Evolutionary conservation across 2,797 vertebrate species (phyloP).

Genomic region (Xenopus petersii): DNA sequence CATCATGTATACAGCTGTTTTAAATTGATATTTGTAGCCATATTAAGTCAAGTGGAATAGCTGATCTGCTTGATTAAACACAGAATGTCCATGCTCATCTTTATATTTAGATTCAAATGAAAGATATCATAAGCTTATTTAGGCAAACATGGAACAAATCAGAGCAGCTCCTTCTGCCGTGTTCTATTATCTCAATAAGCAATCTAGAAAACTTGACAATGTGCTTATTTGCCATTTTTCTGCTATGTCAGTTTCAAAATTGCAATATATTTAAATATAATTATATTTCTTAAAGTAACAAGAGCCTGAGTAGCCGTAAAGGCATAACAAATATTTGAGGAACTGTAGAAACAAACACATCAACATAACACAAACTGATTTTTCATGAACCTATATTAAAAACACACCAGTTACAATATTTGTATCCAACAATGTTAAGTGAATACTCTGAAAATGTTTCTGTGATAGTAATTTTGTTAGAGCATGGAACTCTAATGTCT

Average conservation of each 20-base stretch:
- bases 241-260: constrained; percentile 40
- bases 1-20: constrained; percentile 17
- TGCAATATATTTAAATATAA: constrained; percentile 30
- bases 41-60: constrained; percentile 33
- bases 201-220: constrained; percentile 36
- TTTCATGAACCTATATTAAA: too few relatives aligned
- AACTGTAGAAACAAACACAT: too few relatives aligned
- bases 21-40: constrained; percentile 12
- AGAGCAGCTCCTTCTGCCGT: constrained; percentile 34
- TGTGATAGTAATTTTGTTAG: too few relatives aligned
- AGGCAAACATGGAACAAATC: constrained; percentile 40
- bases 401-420: too few relatives aligned
- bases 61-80: constrained; percentile 35
- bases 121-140: constrained; percentile 37
- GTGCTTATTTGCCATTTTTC: constrained; percentile 42
- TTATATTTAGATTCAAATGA: constrained; percentile 30
- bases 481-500: too few relatives aligned
- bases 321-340: too few relatives aligned
- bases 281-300: constrained; percentile 1
- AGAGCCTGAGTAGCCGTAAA: too few relatives aligned
- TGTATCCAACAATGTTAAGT: too few relatives aligned
- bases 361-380: too few relatives aligned
- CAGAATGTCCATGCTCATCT: constrained; percentile 35
- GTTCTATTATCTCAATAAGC: constrained; percentile 40
- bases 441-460: too few relatives aligned